Evolutionary conservation across 2,113 vertebrate species (phyloP).

Genomic region (Melospiza melodia): DNA sequence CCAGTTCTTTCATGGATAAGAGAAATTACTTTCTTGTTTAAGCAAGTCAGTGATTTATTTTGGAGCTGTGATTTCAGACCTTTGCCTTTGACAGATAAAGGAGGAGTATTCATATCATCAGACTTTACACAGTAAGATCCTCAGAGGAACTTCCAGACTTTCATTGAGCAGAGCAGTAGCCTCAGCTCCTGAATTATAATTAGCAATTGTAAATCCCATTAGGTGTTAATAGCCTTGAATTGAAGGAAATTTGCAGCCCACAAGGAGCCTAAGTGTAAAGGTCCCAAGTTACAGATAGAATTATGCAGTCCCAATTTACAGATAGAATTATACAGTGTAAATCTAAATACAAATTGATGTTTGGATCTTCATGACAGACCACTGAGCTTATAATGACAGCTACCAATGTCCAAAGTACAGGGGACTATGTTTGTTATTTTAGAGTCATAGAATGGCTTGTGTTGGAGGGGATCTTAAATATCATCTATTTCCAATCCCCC

Average conservation of each 20-base stretch:
- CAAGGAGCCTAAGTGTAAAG: neutral
- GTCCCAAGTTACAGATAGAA: neutral
- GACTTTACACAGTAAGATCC: neutral
- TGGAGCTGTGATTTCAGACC: neutral
- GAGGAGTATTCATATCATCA: neutral
- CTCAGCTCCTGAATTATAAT: neutral
- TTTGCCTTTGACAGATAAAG: neutral
- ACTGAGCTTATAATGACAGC: neutral
- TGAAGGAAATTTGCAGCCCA: neutral
- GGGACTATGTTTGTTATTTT: neutral
- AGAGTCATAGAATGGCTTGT: neutral
- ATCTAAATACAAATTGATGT: neutral
- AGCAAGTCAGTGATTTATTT: neutral
- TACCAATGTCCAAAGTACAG: neutral
- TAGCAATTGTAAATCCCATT: neutral
- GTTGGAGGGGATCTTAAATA: neutral
- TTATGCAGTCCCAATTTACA: neutral
- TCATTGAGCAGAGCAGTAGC: neutral
- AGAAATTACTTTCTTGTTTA: neutral
- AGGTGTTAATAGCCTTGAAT: neutral
- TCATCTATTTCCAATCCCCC: neutral
- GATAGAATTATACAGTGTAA: neutral
- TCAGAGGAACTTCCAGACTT: neutral
- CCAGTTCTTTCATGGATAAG: neutral
- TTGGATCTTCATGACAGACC: neutral